Evolutionary conservation across 2,888 invertebrate genomes (phyloP), one percentile per base, ranked within the genome.

Genomic region (Lymantria dispar): DNA sequence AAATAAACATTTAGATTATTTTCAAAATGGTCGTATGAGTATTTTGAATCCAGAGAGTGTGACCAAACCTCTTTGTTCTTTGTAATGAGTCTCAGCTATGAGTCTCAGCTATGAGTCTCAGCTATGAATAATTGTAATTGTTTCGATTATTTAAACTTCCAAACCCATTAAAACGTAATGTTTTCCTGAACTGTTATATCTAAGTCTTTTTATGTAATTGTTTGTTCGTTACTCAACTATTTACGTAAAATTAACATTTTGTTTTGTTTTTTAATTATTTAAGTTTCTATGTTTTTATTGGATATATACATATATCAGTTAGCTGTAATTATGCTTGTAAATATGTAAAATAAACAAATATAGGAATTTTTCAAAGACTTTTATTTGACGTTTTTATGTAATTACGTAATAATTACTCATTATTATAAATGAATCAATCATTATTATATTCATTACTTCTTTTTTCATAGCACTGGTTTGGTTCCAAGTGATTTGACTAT

Each of bases 341-440:
- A 89, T 89, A 89, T 88, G 87, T 88, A 84, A 80, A 85, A 85
- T 87, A 86, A 84, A 86, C 49, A 67, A 67, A 66, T 64, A 60
- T 70, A 52, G 53, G 49, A 58, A 54, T 36, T 22, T 50, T 42
- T 37, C 14, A 22, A 1, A 30, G 30, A 5, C 0, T 54, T 58
- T 61, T 41, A 11, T 49, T 62, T 30, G 7, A 30, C 30, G 8
- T 7, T 30, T 8, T n/a, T n/a, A n/a, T n/a, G n/a, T n/a, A n/a
- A n/a, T n/a, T n/a, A n/a, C n/a, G n/a, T n/a, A n/a, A n/a, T n/a
- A n/a, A 22, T 22, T 22, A 22, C 5, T 22, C 22, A 22, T 22
- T 22, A 5, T 22, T 22, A 22, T 5, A 22, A n/a, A n/a, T n/a
- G n/a, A n/a, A n/a, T n/a, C n/a, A n/a, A n/a, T n/a, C n/a, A n/a